Percentiles rank a stretch among this genome's conserved stretches.
phyloP scores from a whole-genome alignment of 2,888 invertebrate species.

The Lysandra coridon region DNA sequence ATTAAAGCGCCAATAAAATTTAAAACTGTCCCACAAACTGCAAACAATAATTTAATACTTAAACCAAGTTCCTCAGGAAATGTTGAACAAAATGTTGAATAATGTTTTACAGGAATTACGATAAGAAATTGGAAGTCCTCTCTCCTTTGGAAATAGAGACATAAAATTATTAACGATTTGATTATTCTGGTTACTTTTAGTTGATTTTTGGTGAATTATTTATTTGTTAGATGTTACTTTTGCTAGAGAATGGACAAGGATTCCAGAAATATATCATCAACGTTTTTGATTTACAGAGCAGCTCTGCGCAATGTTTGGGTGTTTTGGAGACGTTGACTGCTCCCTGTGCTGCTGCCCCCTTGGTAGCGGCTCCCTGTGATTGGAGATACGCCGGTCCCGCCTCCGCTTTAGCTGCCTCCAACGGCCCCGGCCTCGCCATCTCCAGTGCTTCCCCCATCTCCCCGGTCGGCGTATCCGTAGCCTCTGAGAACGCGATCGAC shows the following conservation, averaged over 20 bases:
- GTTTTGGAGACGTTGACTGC: conserved; percentile 29
- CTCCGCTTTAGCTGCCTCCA: conserved; percentile 38
- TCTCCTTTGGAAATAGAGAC: neutral
- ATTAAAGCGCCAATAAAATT: neutral
- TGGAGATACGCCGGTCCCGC: conserved; percentile 37
- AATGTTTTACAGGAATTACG: neutral
- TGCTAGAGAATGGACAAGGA: neutral
- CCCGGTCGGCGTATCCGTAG: conserved; percentile 45
- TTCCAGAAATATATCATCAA: neutral
- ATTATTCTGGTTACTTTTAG: neutral
- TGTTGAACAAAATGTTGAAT: neutral
- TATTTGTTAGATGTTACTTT: too few relatives aligned
- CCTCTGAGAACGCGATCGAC: conserved; percentile 50
- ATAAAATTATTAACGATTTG: neutral
- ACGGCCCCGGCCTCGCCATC: conserved; percentile 42
- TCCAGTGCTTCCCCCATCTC: conserved; percentile 47
- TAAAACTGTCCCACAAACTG: neutral
- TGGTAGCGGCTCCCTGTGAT: neutral
- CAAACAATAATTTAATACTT: neutral
- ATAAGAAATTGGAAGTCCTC: neutral
- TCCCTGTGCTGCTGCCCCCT: conserved; percentile 15
- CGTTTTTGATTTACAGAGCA: conserved; percentile 39
- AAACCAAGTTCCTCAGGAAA: neutral
- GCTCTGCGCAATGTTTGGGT: conserved; percentile 42
- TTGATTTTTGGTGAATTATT: neutral